Base-by-base conservation (phyloP, 2,113 vertebrate species). In the Glaucomys volans region DNA sequence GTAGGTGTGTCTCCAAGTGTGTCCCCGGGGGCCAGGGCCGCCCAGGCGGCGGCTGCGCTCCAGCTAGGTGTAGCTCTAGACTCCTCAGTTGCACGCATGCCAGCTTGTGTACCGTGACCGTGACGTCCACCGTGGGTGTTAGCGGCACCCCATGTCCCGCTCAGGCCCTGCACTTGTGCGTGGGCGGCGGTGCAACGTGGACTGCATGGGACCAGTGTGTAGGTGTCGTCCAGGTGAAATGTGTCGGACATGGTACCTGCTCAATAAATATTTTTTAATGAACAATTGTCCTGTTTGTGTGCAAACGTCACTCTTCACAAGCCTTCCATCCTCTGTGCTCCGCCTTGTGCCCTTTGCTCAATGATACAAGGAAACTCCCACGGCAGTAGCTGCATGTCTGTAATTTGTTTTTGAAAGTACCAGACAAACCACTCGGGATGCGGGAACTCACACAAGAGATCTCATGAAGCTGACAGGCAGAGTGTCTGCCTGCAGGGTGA, bases 251-350 rank as follows among this genome's bases (percentile, higher is more conserved):
- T 54, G 75, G 57, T 69, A 80, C 44, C 18, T 81, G 74, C 84
- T 80, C 59, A 97, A 92, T 97, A 96, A 97, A 98, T 96, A 97
- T 96, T 97, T 98, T 96, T 81, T 11, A 95, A 93, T 75, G 81
- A 94, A 72, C 3, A 52, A 72, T 64, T 64, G 22, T 82, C 44
- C 40, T 81, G 0, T 67, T 81, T 95, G 77, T 80, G 0, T 74
- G 71, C 20, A 57, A 7, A 1, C 22, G 24, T 42, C 81, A 28
- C 44, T n/a, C 52, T 50, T 62, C 18, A 30, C 24, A 54, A 24
- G 30, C 37, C 4, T 12, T 5, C 24, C 26, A 24, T 20, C 52
- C 18, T 32, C 0, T 8, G 0, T 2, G 6, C 26, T 5, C 28
- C 67, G 20, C 69, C 44, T 64, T 57, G 4, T 59, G 40, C 18